These are phyloP conservation scores for Hestina assimilis DNA, from an alignment of 1,140 invertebrate species.

Conservation along the genomic window DNA sequence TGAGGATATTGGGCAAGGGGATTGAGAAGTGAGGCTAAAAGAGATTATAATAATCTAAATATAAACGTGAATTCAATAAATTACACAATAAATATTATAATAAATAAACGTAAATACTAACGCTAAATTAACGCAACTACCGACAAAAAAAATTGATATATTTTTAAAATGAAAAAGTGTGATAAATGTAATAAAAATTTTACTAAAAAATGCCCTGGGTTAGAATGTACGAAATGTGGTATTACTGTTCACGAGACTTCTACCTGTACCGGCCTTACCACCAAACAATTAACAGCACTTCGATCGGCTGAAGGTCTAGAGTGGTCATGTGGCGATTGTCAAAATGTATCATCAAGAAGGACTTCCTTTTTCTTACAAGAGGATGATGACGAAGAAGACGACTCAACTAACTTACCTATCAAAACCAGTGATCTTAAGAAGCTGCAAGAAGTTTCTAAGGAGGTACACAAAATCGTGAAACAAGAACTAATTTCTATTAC, in stretches of 20 bases:
- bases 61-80: too few relatives aligned
- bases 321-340: slow-evolving; percentile 6
- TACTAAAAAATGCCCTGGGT: slow-evolving; percentile 3
- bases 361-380: background rate
- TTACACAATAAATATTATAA: too few relatives aligned
- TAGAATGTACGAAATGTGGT: background rate
- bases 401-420: background rate
- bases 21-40: too few relatives aligned
- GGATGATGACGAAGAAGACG: slow-evolving; percentile 2
- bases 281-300: slow-evolving; percentile 3
- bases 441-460: background rate
- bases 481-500: background rate
- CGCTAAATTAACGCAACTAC: too few relatives aligned
- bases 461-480: slow-evolving; percentile 3
- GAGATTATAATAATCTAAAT: too few relatives aligned
- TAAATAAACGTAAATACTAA: too few relatives aligned
- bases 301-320: slow-evolving; percentile 1
- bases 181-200: background rate
- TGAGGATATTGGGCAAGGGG: too few relatives aligned
- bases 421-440: background rate
- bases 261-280: background rate
- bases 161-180: slow-evolving; percentile 5
- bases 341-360: background rate
- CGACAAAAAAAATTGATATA: too few relatives aligned
- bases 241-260: background rate